phyloP scores from a whole-genome alignment of 2,888 invertebrate species.

The Phyto melanocephala region DNA sequence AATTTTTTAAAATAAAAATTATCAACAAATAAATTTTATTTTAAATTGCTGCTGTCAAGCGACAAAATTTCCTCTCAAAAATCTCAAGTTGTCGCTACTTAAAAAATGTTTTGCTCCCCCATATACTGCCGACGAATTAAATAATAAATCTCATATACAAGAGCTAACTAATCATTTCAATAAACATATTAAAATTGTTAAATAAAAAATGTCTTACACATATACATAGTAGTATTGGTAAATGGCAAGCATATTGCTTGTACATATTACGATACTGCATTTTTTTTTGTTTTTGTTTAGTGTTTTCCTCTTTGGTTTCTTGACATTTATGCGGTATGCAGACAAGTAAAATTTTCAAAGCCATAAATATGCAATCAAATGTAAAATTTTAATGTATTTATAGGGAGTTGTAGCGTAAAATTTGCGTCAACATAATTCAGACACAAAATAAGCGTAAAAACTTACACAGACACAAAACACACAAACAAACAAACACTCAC shows the following conservation, averaged over 20 bases:
- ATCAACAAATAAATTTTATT: too few relatives aligned
- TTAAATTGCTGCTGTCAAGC: neutral
- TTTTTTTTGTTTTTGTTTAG: neutral
- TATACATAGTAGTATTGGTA: neutral
- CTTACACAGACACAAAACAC: neutral
- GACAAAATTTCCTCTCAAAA: too few relatives aligned
- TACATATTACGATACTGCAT: neutral
- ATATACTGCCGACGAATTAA: too few relatives aligned
- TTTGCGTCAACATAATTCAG: conserved; percentile 55
- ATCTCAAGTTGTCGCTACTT: too few relatives aligned
- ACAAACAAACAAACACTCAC: neutral
- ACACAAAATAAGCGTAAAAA: conserved; percentile 30
- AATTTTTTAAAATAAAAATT: too few relatives aligned
- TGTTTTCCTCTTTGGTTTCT: neutral
- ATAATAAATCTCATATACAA: too few relatives aligned
- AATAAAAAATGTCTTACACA: neutral
- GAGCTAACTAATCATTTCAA: too few relatives aligned
- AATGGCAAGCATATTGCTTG: neutral
- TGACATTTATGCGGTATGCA: conserved; percentile 36
- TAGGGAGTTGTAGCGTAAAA: conserved; percentile 61
- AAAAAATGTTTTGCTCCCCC: too few relatives aligned
- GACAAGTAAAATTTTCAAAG: conserved; percentile 18
- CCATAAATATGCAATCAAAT: conserved; percentile 60
- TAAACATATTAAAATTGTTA: neutral
- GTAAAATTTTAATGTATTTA: conserved; percentile 57